Base-by-base conservation (phyloP, 2,888 invertebrate genomes). In the Cryptus armator region DNA sequence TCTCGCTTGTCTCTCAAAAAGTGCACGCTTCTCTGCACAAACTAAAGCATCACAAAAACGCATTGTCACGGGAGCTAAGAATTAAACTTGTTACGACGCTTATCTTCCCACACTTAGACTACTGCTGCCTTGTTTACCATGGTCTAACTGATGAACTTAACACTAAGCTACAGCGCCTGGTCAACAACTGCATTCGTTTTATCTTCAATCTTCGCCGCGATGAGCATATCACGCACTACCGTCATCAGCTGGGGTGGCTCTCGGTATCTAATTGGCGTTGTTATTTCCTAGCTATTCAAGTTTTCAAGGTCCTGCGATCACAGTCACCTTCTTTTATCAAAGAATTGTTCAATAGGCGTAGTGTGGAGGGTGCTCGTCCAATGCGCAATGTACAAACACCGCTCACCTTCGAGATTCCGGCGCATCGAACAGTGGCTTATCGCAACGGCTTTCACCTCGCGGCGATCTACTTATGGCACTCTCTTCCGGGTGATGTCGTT, bases 191-290 rank as follows among this genome's bases (percentile, higher is more conserved):
- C 14, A 77, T 81, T 29, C 12, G 79, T 7, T 85, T 82, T 1
- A 79, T 79, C 32, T 82, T 79, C 14, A 70, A 75, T 16, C 12
- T 82, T 3, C 48, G 56, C 0, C 46, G 51, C 0, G 83, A 83
- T 16, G 79, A 24, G 2, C 24, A 24, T 24, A 24, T 24, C 24
- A 24, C 24, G 2, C 24, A 24, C 24, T 24, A 24, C 24, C 24
- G 24, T 24, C 24, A 24, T 24, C 24, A 24, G 24, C 2, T 24
- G 2, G 24, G 24, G 24, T 78, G 71, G 81, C 51, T 82, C 0
- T 59, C 70, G 0, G 76, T 82, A 0, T 29, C 24, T 24, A 51
- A 32, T 14, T 24, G 77, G 0, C 29, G 83, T 3, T 10, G 4
- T 3, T 78, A 64, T 24, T 78, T 53, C 7, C 3, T 71, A 0